Evolutionary conservation across 1,140 invertebrate genomes (phyloP), one percentile per base, ranked within the genome.

Genomic region (Plodia interpunctella): DNA sequence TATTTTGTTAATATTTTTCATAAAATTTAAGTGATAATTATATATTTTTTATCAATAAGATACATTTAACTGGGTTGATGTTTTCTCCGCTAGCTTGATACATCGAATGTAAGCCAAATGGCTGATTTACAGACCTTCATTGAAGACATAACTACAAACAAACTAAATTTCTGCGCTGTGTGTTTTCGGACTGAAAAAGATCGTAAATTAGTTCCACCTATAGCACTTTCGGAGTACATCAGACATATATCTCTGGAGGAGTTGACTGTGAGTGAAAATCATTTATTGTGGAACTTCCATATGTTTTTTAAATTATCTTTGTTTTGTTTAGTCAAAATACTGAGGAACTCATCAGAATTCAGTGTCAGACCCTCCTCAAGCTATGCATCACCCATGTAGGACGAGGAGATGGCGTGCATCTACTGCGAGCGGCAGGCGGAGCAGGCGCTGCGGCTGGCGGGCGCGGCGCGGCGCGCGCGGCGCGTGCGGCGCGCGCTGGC

Each of bases 151-250:
- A 44, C 38, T 1, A 44, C 38, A 3, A 44, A 44, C 3, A 17
- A 44, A 17, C 1, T 15, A 15, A 44, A 15, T 5, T 44, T 44
- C 8, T 44, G 38, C 15, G 38, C n/a, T 0, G 38, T 44, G 5
- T 44, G 38, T 44, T 44, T 44, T 44, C n/a, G 38, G 38, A 44
- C 38, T 15, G 38, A 44, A 15, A 44, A n/a, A 5, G 38, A 44
- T n/a, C 13, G 38, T 5, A 44, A 44, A 44, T 44, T 44, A 44
- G 38, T 44, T 15, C 13, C 13, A 15, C 38, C 38, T 44, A 15
- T 15, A 10, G 13, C 13, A 2, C 9, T 44, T 15, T 44, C 38
- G 10, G 15, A 44, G 1, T 44, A 15, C 15, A 44, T 44, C 38
- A 44, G 15, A 44, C 8, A 15, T 5, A 44, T n/a, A 13, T n/a